Percentiles rank a stretch among this genome's conserved stretches.
Evolutionary conservation across 2,888 invertebrate genomes (phyloP).

Genomic region (Caenorhabditis macrosperma): DNA sequence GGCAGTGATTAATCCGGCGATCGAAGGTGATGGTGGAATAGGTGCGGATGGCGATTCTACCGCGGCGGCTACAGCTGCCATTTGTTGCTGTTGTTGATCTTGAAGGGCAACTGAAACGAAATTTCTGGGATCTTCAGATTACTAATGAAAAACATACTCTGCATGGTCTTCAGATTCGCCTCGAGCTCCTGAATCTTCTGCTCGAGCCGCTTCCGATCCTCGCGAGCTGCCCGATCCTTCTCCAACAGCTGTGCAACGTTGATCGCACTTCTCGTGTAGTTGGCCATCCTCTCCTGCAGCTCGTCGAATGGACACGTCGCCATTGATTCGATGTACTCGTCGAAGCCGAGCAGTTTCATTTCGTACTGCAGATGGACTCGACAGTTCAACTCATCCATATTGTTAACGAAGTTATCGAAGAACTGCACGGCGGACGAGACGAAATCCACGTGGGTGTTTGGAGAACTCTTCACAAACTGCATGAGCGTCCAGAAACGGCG

Average conservation of each 20-base stretch:
- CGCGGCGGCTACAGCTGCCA: conserved; percentile 3
- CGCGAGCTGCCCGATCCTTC: conserved; percentile 89
- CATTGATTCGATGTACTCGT: conserved; percentile 89
- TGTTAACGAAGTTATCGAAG: conserved; percentile 98
- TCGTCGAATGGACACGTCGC: conserved; percentile 87
- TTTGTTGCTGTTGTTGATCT: conserved; percentile 61
- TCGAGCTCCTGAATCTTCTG: conserved; percentile 93
- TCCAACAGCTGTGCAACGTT: conserved; percentile 98
- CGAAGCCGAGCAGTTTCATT: conserved; percentile 94
- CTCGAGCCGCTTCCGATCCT: conserved; percentile 91
- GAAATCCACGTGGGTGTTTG: conserved; percentile 93
- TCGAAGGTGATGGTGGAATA: conserved; percentile 64
- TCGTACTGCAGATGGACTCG: conserved; percentile 98
- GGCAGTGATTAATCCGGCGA: conserved; percentile 45
- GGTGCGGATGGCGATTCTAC: conserved; percentile 16
- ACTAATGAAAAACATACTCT: conserved; percentile 55
- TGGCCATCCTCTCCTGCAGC: conserved; percentile 96
- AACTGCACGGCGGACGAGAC: conserved; percentile 85
- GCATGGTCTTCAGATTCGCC: conserved; percentile 79
- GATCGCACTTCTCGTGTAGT: conserved; percentile 97
- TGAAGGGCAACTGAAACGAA: conserved; percentile 67
- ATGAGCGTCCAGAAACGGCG: conserved; percentile 95
- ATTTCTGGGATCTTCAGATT: neutral
- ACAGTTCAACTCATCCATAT: conserved; percentile 99
- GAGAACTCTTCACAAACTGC: conserved; percentile 92